Conservation (phyloP, 1,140 invertebrate genomes). For the Apocrypta bakeri region DNA sequence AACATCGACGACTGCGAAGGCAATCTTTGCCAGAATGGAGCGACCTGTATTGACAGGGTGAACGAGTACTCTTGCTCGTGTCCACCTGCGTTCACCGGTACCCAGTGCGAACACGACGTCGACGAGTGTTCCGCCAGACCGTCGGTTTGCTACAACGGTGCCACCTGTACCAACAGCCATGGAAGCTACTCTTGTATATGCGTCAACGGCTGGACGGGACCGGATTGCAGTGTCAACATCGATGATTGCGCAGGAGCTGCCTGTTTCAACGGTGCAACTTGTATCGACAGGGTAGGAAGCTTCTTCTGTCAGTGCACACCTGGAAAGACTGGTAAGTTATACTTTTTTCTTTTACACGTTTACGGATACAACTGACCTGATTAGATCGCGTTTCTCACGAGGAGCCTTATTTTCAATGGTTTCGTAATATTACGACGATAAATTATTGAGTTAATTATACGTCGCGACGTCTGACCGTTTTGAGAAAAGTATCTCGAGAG, state of each 20-base stretch:
- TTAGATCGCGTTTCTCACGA: too few relatives aligned
- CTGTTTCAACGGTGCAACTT: conserved; percentile 97
- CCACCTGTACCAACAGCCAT: conserved; percentile 93
- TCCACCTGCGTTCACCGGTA: conserved; percentile 89
- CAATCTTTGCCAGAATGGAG: conserved; percentile 92
- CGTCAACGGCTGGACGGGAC: conserved; percentile 95
- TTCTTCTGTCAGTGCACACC: conserved; percentile 96
- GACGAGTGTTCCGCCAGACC: conserved; percentile 88
- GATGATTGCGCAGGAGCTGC: conserved; percentile 94
- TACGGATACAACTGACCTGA: too few relatives aligned
- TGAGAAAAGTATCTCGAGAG: too few relatives aligned
- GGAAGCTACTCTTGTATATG: conserved; percentile 97
- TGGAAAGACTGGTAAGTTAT: conserved; percentile 90
- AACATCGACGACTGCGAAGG: conserved; percentile 94
- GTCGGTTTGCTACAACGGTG: conserved; percentile 93
- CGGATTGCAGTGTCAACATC: conserved; percentile 93
- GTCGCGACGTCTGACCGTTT: too few relatives aligned
- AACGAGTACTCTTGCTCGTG: conserved; percentile 92
- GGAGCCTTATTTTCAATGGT: too few relatives aligned
- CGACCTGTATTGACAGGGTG: conserved; percentile 90
- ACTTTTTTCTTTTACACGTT: too few relatives aligned
- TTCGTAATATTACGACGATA: too few relatives aligned
- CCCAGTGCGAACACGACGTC: conserved; percentile 86
- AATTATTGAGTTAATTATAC: too few relatives aligned
- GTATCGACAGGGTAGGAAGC: conserved; percentile 94